Percentiles rank a stretch among this genome's conserved stretches.
phyloP scores from a whole-genome alignment of 2,797 vertebrate species.

The Vespertilio murinus region DNA sequence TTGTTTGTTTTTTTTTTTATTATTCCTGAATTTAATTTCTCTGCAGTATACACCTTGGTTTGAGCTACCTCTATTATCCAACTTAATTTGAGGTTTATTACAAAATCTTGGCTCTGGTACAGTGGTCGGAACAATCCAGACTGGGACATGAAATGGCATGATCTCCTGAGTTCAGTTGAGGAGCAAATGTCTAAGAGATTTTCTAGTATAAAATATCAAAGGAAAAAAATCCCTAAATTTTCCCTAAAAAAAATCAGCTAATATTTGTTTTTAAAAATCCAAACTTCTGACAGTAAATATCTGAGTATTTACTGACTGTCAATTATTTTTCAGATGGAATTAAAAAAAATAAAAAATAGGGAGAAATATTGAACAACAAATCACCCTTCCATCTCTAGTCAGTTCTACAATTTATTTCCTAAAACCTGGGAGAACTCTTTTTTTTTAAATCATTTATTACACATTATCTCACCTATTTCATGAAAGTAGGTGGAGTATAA shows the following conservation, averaged over 20 bases:
- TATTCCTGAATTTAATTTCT: not conserved
- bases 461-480: not conserved
- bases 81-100: not conserved
- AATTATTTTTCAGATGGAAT: not conserved
- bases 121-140: not conserved
- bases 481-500: not conserved
- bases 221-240: not conserved
- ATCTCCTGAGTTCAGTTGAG: not conserved
- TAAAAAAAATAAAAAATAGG: not conserved
- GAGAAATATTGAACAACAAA: not conserved
- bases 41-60: not conserved
- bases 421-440: not conserved
- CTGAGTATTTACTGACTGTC: not conserved
- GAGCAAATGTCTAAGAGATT: not conserved
- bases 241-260: not conserved
- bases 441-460: not conserved
- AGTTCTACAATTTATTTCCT: not conserved
- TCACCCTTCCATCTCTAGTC: not conserved
- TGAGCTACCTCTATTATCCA: not conserved
- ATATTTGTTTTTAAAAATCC: slow-evolving; percentile 13
- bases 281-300: not conserved
- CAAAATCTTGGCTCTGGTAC: not conserved
- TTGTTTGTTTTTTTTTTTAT: not conserved
- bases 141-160: not conserved
- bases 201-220: not conserved